Evolutionary conservation across 1,140 invertebrate genomes (phyloP).

Genomic region (Olivierus martensii): DNA sequence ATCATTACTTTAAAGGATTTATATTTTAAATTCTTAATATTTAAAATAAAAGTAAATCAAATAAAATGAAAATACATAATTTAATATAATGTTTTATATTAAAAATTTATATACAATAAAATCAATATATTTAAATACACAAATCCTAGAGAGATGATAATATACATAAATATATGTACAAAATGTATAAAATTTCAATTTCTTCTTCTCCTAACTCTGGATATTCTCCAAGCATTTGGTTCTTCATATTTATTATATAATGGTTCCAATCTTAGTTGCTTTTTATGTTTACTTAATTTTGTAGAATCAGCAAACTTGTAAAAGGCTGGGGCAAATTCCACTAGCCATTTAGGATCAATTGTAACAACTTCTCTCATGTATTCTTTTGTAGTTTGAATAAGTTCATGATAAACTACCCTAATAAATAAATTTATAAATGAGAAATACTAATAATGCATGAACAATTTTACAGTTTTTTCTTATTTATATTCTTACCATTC

Average conservation of each 20-base stretch:
- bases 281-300: constrained; percentile 97
- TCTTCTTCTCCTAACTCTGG: constrained; percentile 69
- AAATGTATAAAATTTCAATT: constrained; percentile 41
- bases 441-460: neutral
- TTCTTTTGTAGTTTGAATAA: constrained; percentile 98
- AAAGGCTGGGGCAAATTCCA: constrained; percentile 98
- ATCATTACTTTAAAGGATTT: too few species aligned
- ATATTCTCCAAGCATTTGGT: constrained; percentile 98
- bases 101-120: too few species aligned
- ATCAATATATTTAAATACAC: too few species aligned
- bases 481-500: constrained; percentile 58
- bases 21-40: too few species aligned
- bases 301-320: constrained; percentile 99
- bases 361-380: constrained; percentile 99
- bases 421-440: constrained; percentile 23
- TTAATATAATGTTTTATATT: too few species aligned
- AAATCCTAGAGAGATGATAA: too few species aligned
- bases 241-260: constrained; percentile 99
- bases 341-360: constrained; percentile 98
- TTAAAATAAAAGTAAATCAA: too few species aligned
- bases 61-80: too few species aligned
- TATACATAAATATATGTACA: too few species aligned
- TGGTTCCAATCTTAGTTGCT: constrained; percentile 95
- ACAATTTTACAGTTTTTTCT: too few species aligned
- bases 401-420: constrained; percentile 95